A percentile compares a stretch with the other conserved stretches of the same genome.
Conservation (phyloP, 1,140 invertebrate species). For the Apis laboriosa region DNA sequence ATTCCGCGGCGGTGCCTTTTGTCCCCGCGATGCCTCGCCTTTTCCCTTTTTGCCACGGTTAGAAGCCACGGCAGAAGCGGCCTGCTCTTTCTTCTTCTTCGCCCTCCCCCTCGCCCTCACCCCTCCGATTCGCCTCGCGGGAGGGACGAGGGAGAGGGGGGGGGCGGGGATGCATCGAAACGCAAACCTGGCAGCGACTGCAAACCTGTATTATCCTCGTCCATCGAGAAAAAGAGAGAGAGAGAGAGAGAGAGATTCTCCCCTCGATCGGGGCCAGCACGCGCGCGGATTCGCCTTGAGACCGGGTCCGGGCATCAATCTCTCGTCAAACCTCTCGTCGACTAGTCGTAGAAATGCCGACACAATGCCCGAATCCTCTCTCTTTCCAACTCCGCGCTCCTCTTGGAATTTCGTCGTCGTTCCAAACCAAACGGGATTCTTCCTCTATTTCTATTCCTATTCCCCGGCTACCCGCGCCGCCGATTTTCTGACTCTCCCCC, state of each 20-base stretch:
- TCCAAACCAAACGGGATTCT: neutral
- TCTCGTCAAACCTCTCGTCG: slow-evolving; percentile 78
- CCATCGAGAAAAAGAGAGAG: neutral
- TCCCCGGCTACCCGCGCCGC: no score
- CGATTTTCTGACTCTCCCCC: neutral
- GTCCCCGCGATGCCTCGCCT: slow-evolving; percentile 70
- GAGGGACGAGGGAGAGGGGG: slow-evolving; percentile 4
- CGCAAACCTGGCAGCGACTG: neutral
- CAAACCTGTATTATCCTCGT: slow-evolving; percentile 37
- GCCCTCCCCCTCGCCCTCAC: slow-evolving; percentile 20
- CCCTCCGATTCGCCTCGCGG: slow-evolving; percentile 42
- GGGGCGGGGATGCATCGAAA: neutral
- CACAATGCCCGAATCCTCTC: slow-evolving; percentile 40
- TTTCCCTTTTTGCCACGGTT: slow-evolving; percentile 65
- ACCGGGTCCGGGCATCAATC: slow-evolving; percentile 75
- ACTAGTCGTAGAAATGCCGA: slow-evolving; percentile 77
- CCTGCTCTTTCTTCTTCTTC: slow-evolving; percentile 64
- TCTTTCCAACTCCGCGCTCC: neutral
- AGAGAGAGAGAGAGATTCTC: neutral
- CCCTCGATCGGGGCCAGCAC: slow-evolving; percentile 38
- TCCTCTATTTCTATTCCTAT: neutral
- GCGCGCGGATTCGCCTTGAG: slow-evolving; percentile 61
- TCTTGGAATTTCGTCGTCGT: neutral
- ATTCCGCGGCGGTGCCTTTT: slow-evolving; percentile 80
- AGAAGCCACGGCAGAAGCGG: slow-evolving; percentile 48